Base-by-base conservation (phyloP, 1,140 invertebrate genomes). In the Vanessa atalanta region DNA sequence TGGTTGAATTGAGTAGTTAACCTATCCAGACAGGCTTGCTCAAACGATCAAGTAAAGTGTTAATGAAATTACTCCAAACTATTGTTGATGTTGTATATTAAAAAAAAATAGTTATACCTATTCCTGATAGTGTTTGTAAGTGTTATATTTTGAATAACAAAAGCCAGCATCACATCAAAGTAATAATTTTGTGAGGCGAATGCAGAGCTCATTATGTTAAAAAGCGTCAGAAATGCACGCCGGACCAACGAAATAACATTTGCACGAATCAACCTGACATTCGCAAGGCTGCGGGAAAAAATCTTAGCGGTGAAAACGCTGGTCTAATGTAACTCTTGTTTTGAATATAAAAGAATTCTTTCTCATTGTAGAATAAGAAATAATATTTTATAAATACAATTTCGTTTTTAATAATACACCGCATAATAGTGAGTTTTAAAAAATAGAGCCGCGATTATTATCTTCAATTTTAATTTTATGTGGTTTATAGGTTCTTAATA, bases 191-290 rank as follows among this genome's bases (percentile, higher is more conserved):
- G 50, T 16, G 5, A 16, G 51, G 15, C 51, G n/a, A 16, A 16
- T 3, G n/a, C 51, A 16, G 15, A 53, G 51, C n/a, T 53, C 51
- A 53, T 53, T 53, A 53, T 53, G 37, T 43, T 43, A 7, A 3
- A 16, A 53, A 53, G 16, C 51, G 8, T 53, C 20, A 3, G 51
- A 16, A 53, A 53, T 16, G 9, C 51, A 53, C 51, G 51, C 9
- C n/a, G 15, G 51, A 53, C n/a, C 15, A 53, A 53, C n/a, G 37
- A 53, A 53, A 16, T 53, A 53, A 57, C 16, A 57, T 57, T 57
- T 57, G 53, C 20, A 57, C 50, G 53, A 57, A 57, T 57, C 12
- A 26, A 57, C 20, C 20, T 57, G 20, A 57, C 53, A 57, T 57
- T 26, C 53, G 53, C 53, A 57, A 26, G 4, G 53, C 23, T 57